These are phyloP conservation scores for Physella acuta DNA, from an alignment of 1,140 invertebrate genomes.

Conservation along the genomic window DNA sequence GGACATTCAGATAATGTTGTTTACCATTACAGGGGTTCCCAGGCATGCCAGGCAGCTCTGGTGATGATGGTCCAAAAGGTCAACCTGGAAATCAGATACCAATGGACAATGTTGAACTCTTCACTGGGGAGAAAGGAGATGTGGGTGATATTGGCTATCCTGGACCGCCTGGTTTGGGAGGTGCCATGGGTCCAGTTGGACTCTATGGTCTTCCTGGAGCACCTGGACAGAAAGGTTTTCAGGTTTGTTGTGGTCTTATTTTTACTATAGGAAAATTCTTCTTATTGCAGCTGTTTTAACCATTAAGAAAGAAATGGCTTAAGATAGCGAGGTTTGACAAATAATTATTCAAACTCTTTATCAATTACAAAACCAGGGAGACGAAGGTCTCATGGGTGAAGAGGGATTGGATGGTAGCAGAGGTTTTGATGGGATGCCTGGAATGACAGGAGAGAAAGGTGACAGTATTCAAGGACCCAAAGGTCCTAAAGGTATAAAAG, in stretches of 20 bases:
- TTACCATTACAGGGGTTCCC: conserved; percentile 37
- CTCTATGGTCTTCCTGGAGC: conserved; percentile 32
- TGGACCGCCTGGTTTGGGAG: conserved; percentile 40
- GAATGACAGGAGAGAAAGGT: too few species aligned
- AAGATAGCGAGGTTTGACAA: too few species aligned
- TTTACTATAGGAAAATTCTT: too few species aligned
- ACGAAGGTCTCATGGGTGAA: conserved; percentile 33
- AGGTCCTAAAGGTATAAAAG: conserved; percentile 20
- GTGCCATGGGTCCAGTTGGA: conserved; percentile 36
- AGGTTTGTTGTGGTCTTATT: conserved; percentile 30
- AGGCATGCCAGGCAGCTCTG: conserved; percentile 61
- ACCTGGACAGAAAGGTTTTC: conserved; percentile 37
- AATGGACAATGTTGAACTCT: too few species aligned
- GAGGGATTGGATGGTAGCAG: conserved; percentile 36
- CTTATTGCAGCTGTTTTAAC: too few species aligned
- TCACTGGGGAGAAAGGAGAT: too few species aligned
- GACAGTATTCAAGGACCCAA: not conserved
- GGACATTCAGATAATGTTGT: too few species aligned
- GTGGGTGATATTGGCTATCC: conserved; percentile 66
- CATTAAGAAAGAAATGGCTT: too few species aligned
- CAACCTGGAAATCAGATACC: too few species aligned
- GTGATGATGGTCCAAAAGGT: conserved; percentile 57
- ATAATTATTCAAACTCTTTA: too few species aligned
- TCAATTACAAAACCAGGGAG: too few species aligned
- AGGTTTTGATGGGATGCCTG: conserved; percentile 38